Evolutionary conservation across 1,140 invertebrate species (phyloP).

Genomic region (Caerostris darwini): DNA sequence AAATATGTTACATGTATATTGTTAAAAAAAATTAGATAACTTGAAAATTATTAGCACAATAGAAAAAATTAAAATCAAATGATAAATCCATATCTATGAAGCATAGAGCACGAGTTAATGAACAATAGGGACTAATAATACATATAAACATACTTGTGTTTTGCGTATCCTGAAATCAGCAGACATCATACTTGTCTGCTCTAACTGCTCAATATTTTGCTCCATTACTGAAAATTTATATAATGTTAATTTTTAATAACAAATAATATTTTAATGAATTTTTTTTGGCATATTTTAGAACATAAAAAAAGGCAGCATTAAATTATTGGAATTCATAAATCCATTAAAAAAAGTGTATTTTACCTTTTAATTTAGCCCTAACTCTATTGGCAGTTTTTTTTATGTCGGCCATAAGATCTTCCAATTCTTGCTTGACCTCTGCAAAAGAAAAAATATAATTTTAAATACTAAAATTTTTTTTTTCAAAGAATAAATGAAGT

Average conservation of each 20-base stretch:
- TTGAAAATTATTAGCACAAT: background rate
- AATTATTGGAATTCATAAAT: background rate
- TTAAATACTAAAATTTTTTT: no score
- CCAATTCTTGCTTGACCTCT: slow-evolving; percentile 99
- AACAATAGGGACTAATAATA: background rate
- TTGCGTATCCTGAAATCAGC: slow-evolving; percentile 99
- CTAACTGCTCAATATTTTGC: slow-evolving; percentile 99
- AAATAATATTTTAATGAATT: background rate
- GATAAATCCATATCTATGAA: no score
- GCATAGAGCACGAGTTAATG: background rate
- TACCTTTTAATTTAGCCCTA: slow-evolving; percentile 93
- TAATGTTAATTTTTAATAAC: background rate
- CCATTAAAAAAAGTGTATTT: background rate
- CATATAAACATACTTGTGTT: slow-evolving; percentile 84
- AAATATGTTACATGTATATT: background rate
- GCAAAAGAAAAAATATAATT: slow-evolving; percentile 78
- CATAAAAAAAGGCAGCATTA: background rate
- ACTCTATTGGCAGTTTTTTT: slow-evolving; percentile 99
- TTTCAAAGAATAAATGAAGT: no score
- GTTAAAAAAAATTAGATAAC: background rate
- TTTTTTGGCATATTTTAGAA: background rate
- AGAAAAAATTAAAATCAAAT: background rate
- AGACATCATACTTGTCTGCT: slow-evolving; percentile 98
- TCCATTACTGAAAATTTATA: slow-evolving; percentile 89
- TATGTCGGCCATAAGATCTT: slow-evolving; percentile 99